Evolutionary conservation across 2,888 invertebrate genomes (phyloP), one percentile per base, ranked within the genome.

Genomic region (Papilio demoleus): DNA sequence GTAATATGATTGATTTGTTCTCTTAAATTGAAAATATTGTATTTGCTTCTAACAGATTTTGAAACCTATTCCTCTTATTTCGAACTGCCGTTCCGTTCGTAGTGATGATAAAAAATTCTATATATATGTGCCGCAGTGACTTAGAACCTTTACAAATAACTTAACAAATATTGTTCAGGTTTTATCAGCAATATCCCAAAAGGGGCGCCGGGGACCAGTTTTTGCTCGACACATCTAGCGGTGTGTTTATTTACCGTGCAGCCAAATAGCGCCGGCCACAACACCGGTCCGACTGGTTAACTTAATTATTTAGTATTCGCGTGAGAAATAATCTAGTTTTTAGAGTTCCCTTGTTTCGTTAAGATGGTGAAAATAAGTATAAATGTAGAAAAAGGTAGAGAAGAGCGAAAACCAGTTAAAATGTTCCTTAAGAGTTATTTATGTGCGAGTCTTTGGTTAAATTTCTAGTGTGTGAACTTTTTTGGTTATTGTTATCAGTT

Each of bases 261-360:
- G 42, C 9, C 19, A 19, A 19, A 31, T 65, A 42, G 24, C 38
- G 53, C 50, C 24, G 27, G 17, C 17, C 31, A 34, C 42, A n/a
- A 11, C 45, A 45, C 58, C 58, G 58, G 58, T 34, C 45, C 65
- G 19, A 65, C 65, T 58, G 58, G 65, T 59, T 65, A n/a, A 19
- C 45, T 45, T 40, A 58, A 45, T 34, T 31, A 59, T 65, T 59
- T 58, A 34, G 58, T 31, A 17, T 45, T n/a, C n/a, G 40, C 50
- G 38, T 56, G 53, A 65, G 56, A 38, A 34, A 11, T 17, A n/a
- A n/a, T 38, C 14, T 31, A 42, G 65, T 56, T 59, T 45, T 53
- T 45, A 45, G 45, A 34, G 45, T 65, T 65, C 31, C 11, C 22
- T 53, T n/a, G 50, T 27, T 24, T 27, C 27, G n/a, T n/a, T n/a